These are phyloP conservation scores for Tangara arthus DNA, from an alignment of 2,797 vertebrate genomes.

Conservation along the genomic window DNA sequence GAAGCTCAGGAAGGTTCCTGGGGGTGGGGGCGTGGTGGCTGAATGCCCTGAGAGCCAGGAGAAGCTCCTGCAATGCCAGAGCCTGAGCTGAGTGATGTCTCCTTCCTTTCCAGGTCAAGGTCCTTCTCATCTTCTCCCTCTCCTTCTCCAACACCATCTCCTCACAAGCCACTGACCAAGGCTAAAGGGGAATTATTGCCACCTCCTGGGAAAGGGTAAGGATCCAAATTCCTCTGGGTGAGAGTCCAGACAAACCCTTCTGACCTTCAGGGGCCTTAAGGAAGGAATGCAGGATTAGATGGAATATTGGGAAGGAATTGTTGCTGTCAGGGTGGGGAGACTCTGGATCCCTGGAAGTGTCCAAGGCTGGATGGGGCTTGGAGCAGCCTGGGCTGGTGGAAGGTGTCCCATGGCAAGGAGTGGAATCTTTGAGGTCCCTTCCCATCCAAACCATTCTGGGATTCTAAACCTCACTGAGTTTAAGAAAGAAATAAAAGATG, in stretches of 20 bases:
- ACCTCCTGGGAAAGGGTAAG: slow-evolving; percentile 84
- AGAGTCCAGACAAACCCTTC: neutral
- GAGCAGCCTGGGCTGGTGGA: rapidly evolving
- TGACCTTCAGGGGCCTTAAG: neutral
- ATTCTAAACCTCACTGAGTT: neutral
- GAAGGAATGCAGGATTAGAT: neutral
- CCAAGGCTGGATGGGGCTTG: neutral
- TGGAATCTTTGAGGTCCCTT: neutral
- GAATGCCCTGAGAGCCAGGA: neutral
- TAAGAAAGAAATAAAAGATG: neutral
- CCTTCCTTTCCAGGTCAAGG: slow-evolving; percentile 78
- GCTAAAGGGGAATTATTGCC: slow-evolving; percentile 83
- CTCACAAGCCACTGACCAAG: slow-evolving; percentile 83
- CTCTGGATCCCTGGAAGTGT: neutral
- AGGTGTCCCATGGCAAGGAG: neutral
- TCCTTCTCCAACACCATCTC: slow-evolving; percentile 86
- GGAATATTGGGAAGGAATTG: neutral
- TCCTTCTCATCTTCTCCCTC: slow-evolving; percentile 91
- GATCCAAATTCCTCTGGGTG: neutral
- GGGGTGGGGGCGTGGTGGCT: neutral
- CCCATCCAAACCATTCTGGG: neutral
- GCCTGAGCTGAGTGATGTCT: neutral
- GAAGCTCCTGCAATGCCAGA: neutral
- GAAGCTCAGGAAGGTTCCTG: neutral
- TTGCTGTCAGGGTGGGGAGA: rapidly evolving